phyloP scores from a whole-genome alignment of 2,113 vertebrate species.

The Paraplagusia blochii region DNA sequence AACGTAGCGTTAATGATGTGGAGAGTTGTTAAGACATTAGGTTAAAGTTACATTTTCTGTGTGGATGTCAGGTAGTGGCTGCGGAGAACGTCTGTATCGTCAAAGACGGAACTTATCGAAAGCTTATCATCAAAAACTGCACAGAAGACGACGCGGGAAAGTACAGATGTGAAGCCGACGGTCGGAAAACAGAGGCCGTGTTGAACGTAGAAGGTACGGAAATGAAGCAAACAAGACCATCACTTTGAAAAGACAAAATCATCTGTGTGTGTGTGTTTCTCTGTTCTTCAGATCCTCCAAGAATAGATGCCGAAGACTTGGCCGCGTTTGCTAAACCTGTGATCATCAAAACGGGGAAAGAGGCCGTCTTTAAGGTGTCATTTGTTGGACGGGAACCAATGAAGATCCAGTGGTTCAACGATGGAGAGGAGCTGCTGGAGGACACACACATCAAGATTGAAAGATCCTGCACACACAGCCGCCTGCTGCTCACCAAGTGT shows the following conservation, averaged over 20 bases:
- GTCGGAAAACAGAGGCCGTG: constrained; percentile 75
- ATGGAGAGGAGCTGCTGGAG: constrained; percentile 74
- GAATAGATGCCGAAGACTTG: constrained; percentile 74
- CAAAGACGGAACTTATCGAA: constrained; percentile 76
- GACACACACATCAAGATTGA: constrained; percentile 72
- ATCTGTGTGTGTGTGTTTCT: background rate
- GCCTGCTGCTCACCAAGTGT: constrained; percentile 76
- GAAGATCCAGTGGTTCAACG: constrained; percentile 81
- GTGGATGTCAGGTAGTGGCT: constrained; percentile 71
- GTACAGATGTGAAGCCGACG: constrained; percentile 81
- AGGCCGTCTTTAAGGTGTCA: constrained; percentile 73
- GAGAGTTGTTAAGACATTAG: no score
- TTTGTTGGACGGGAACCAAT: constrained; percentile 81
- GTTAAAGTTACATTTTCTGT: background rate
- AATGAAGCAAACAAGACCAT: background rate
- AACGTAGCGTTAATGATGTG: background rate
- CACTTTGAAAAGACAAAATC: background rate
- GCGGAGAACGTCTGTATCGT: constrained; percentile 73
- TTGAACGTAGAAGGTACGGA: constrained; percentile 71
- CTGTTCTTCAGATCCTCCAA: constrained; percentile 78
- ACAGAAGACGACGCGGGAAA: constrained; percentile 79
- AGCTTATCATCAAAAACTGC: constrained; percentile 73
- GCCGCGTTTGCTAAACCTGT: constrained; percentile 75
- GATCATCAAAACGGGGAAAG: constrained; percentile 78
- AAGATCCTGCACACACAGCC: constrained; percentile 67